Base-by-base conservation (phyloP, 2,797 vertebrate genomes). In the Propithecus deckenii region DNA sequence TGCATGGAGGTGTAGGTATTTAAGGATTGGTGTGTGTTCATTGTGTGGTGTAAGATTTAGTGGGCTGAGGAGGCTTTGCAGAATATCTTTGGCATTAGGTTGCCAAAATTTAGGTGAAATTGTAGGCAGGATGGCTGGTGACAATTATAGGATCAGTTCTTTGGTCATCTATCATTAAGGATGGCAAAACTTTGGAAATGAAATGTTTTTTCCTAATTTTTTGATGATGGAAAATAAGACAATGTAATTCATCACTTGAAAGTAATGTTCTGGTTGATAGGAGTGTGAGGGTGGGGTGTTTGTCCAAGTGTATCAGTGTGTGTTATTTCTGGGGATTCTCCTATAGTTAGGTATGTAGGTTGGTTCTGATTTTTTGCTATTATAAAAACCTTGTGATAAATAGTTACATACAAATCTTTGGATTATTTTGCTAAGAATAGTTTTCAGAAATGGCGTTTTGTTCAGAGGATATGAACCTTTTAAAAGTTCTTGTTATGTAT, bases 191-290 rank as follows among this genome's bases (percentile, higher is more conserved):
- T 63, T 89, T 43, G 78, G 43, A 94, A 85, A 79, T 91, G 46
- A 83, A 83, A 8, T 86, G 23, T 88, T 78, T 69, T 76, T 83
- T 46, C 59, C 65, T 84, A n/a, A 55, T 50, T 91, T 95, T 88
- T 97, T 95, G 61, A n/a, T 83, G 55, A 52, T 91, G 14, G 41
- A 48, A 85, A 74, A 67, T 63, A 88, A 88, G 69, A 38, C 65
- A 79, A 23, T 86, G 35, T 43, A 76, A 13, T 43, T 94, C 25
- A 71, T 55, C 86, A 81, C 38, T 78, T 87, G 38, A 88, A 93
- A 67, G 57, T 90, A 93, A 59, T 88, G 17, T 71, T 63, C 61
- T 71, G 52, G 35, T 86, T 81, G 35, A 76, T 2, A 10, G 41
- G 13, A 30, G 12, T 20, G 32, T 86, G 90, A 63, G 38, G 10